A percentile compares a stretch with the other conserved stretches of the same genome.
Evolutionary conservation across 2,797 vertebrate genomes (phyloP).

Genomic region (Champsocephalus esox): DNA sequence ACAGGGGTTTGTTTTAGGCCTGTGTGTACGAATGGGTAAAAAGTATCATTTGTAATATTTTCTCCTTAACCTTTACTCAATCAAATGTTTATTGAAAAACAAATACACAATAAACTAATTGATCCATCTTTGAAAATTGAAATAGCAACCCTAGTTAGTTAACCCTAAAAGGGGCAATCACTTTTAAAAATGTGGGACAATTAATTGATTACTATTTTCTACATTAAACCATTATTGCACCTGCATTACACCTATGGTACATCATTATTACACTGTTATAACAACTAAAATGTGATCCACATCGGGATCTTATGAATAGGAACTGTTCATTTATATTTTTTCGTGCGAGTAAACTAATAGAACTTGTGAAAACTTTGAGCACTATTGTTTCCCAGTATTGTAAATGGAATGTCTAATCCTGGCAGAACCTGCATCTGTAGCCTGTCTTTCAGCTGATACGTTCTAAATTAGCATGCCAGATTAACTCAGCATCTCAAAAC

Average conservation of each 20-base stretch:
- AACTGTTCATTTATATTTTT: slow-evolving; percentile 13
- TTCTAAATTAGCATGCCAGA: slow-evolving; percentile 42
- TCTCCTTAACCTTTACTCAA: not conserved
- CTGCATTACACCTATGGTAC: too few species aligned
- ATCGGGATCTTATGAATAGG: slow-evolving; percentile 6
- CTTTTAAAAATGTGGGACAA: not conserved
- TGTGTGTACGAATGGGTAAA: too few species aligned
- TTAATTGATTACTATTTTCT: too few species aligned
- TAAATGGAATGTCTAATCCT: slow-evolving; percentile 51
- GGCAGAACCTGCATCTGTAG: slow-evolving; percentile 54
- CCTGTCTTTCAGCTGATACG: slow-evolving; percentile 59
- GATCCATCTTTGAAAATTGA: not conserved
- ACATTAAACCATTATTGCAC: too few species aligned
- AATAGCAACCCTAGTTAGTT: not conserved
- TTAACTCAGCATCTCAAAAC: slow-evolving; percentile 46
- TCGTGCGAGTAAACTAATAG: slow-evolving; percentile 17
- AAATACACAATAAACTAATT: slow-evolving; percentile 3
- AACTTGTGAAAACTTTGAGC: slow-evolving; percentile 45
- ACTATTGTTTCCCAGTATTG: slow-evolving; percentile 12
- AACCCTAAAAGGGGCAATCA: not conserved
- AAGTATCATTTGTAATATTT: too few species aligned
- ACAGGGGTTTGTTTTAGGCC: too few species aligned
- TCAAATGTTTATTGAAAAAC: not conserved
- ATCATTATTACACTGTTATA: too few species aligned
- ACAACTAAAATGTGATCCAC: too few species aligned